Conservation (phyloP, 2,113 vertebrate species). For the Corythoichthys haematopterus region DNA sequence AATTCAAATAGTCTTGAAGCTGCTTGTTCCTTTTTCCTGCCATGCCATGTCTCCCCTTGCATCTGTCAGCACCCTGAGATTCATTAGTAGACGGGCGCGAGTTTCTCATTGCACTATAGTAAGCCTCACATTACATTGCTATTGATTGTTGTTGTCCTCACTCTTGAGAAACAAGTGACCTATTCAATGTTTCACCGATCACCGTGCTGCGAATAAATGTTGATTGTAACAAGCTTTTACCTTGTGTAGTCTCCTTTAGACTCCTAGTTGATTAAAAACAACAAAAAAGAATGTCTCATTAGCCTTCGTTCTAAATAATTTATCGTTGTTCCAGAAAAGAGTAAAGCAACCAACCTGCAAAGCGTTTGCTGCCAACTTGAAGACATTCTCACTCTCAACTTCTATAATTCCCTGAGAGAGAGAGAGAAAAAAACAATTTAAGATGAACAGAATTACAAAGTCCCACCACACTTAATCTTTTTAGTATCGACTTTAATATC, state of each 20-base stretch:
- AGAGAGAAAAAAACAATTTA: constrained; percentile 12
- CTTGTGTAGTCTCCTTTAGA: constrained; percentile 96
- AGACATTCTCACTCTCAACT: constrained; percentile 94
- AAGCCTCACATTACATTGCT: constrained; percentile 41
- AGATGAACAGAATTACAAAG: constrained; percentile 9
- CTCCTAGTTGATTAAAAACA: constrained; percentile 72
- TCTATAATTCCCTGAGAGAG: constrained; percentile 87
- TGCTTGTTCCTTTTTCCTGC: background rate
- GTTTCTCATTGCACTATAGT: constrained; percentile 40
- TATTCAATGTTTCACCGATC: constrained; percentile 47
- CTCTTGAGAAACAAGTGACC: constrained; percentile 44
- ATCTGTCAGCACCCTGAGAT: constrained; percentile 44
- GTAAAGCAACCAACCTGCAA: constrained; percentile 82
- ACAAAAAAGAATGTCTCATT: constrained; percentile 9
- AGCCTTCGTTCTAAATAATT: constrained; percentile 13
- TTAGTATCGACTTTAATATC: constrained; percentile 36
- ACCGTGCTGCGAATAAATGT: constrained; percentile 47
- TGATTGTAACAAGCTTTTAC: constrained; percentile 68
- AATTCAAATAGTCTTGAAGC: background rate
- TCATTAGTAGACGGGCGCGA: constrained; percentile 59
- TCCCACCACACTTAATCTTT: constrained; percentile 8
- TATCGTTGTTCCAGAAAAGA: background rate
- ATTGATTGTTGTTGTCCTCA: constrained; percentile 57
- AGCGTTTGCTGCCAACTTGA: constrained; percentile 93
- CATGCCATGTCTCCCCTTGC: background rate